These are phyloP conservation scores for Podiceps cristatus DNA, from an alignment of 2,113 vertebrate genomes.

Conservation along the genomic window DNA sequence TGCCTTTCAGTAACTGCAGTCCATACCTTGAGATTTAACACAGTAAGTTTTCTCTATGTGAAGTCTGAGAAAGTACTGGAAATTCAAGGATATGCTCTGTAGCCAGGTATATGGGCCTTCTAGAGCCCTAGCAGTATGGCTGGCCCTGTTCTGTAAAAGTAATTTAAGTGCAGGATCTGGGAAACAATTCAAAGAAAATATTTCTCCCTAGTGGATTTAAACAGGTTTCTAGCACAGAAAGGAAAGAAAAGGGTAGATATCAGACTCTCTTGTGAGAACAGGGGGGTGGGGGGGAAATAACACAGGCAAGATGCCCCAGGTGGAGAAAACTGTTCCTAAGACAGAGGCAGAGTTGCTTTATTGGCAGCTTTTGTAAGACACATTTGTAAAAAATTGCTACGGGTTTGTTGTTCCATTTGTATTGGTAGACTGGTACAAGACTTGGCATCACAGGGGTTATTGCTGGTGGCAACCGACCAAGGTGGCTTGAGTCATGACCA, in stretches of 20 bases:
- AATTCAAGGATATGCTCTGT: neutral
- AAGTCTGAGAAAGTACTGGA: neutral
- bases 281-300: accelerated
- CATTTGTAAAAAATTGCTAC: neutral
- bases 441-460: neutral
- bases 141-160: neutral
- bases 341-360: neutral
- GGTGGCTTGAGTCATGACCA: neutral
- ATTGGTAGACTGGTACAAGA: neutral
- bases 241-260: neutral
- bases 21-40: neutral
- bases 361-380: neutral
- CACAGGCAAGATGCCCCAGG: neutral
- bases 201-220: neutral
- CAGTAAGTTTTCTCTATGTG: neutral
- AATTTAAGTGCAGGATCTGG: neutral
- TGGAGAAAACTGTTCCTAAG: neutral
- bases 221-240: neutral
- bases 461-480: neutral
- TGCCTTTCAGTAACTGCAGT: neutral
- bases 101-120: neutral
- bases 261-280: neutral
- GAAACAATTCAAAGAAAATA: neutral
- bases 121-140: neutral
- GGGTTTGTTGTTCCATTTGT: neutral